Percentiles rank a stretch among this genome's conserved stretches.
phyloP scores from a whole-genome alignment of 1,140 invertebrate species.

The Mesaphorura yosii region DNA sequence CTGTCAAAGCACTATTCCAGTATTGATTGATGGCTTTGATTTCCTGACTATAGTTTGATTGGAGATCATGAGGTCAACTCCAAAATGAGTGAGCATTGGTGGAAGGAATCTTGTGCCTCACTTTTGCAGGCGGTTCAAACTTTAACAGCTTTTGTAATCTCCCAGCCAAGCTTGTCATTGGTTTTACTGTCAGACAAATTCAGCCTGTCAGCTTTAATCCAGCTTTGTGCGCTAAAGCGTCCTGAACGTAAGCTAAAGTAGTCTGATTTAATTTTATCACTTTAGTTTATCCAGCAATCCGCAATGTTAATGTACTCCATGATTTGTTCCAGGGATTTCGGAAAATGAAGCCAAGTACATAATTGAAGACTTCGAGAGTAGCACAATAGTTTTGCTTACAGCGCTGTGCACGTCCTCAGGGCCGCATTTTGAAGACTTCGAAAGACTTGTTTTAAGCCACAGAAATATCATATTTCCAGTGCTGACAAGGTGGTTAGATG shows the following conservation, averaged over 20 bases:
- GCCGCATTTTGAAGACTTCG: constrained; percentile 27
- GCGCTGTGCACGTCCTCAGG: constrained; percentile 17
- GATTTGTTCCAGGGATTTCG: not conserved
- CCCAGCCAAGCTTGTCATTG: constrained; percentile 13
- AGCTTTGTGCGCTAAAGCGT: not conserved
- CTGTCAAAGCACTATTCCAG: not conserved
- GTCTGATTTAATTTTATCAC: not conserved
- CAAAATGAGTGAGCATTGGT: not conserved
- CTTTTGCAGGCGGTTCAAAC: constrained; percentile 12
- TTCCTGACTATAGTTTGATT: not conserved
- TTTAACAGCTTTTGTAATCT: constrained; percentile 9
- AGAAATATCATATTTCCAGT: constrained; percentile 12
- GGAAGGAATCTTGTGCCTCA: constrained; percentile 12
- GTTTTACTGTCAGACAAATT: constrained; percentile 22
- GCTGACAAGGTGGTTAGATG: constrained; percentile 17
- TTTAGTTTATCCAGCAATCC: not conserved
- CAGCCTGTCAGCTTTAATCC: constrained; percentile 13
- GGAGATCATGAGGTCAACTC: no score
- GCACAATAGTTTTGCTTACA: constrained; percentile 19
- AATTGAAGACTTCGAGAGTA: constrained; percentile 16
- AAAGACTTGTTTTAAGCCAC: constrained; percentile 21
- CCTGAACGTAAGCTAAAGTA: not conserved
- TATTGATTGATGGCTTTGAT: constrained; percentile 1
- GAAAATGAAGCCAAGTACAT: not conserved
- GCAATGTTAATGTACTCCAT: not conserved